Conservation (phyloP, 92 coral and sea anemone genomes). For the Desmophyllum pertusum region DNA sequence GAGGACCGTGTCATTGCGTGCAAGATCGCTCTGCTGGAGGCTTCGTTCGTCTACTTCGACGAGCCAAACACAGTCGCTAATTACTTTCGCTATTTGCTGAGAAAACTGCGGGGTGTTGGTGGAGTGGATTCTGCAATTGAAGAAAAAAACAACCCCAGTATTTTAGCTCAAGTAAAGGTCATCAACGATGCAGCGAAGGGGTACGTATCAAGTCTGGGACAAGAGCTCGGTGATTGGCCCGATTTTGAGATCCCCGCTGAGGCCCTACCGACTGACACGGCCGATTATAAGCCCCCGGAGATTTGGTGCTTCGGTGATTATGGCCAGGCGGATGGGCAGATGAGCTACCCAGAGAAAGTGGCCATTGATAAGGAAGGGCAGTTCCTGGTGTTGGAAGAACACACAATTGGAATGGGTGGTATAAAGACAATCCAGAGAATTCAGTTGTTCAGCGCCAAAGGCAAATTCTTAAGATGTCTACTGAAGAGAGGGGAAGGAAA, state of each 20-base stretch:
- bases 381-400: slow-evolving; percentile 82
- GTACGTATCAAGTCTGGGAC: slow-evolving; percentile 57
- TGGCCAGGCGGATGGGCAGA: slow-evolving; percentile 80
- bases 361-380: slow-evolving; percentile 76
- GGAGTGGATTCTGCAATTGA: slow-evolving; percentile 60
- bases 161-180: slow-evolving; percentile 62
- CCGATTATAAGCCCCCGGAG: slow-evolving; percentile 75
- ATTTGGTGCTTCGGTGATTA: slow-evolving; percentile 95
- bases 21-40: slow-evolving; percentile 73
- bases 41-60: slow-evolving; percentile 68
- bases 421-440: slow-evolving; percentile 73
- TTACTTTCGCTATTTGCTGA: slow-evolving; percentile 41
- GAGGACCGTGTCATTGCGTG: slow-evolving; percentile 57
- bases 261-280: slow-evolving; percentile 47
- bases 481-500: slow-evolving; percentile 83
- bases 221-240: slow-evolving; percentile 52
- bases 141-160: slow-evolving; percentile 51
- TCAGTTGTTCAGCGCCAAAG: slow-evolving; percentile 78
- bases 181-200: slow-evolving; percentile 72
- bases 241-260: slow-evolving; percentile 59
- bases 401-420: slow-evolving; percentile 66
- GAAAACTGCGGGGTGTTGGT: slow-evolving; percentile 48
- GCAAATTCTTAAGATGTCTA: slow-evolving; percentile 73
- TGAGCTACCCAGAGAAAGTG: slow-evolving; percentile 78
- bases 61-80: slow-evolving; percentile 49